Base-by-base conservation (phyloP, 2,888 invertebrate genomes). In the Lepidocyrtinus sp. region DNA sequence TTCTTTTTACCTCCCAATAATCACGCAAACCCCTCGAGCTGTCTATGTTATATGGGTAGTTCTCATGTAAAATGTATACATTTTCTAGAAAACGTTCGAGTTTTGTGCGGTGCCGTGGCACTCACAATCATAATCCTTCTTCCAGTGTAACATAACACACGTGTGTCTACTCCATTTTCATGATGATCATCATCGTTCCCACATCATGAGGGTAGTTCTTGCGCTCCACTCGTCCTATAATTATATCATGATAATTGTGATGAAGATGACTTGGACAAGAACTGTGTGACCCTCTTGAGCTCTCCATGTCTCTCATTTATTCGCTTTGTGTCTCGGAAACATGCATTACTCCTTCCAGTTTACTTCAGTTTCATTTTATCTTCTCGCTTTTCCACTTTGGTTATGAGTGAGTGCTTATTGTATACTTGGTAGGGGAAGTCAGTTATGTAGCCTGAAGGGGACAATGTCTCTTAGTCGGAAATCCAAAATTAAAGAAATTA, bases 191-290 rank as follows among this genome's bases (percentile, higher is more conserved):
- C 36, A 12, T 36, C 36, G 36, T 36, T 12, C 5, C 5, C 36
- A 12, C 5, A 36, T 36, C 5, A 36, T 36, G 36, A 36, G 36
- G 36, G 36, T 36, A 36, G 36, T 36, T 36, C n/a, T n/a, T n/a
- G n/a, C n/a, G n/a, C n/a, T n/a, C 12, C 5, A 12, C 36, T 36
- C 36, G 36, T 12, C 36, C 62, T 24, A 36, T 71, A 36, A 71
- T 71, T 62, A 71, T 71, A 73, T 73, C 46, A 73, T 73, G 50
- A 50, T 77, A 64, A 77, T 77, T 77, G 77, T 77, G 72, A 77
- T 77, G 72, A 67, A 77, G 67, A 77, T 71, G 77, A 71, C 72
- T 72, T 61, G 71, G 62, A 61, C 67, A 46, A 46, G 72, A 77
- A 67, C 77, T 77, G 75, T n/a, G n/a, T 63, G 75, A 75, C 75